phyloP scores from a whole-genome alignment of 2,797 vertebrate species.

The Decapterus maruadsi region DNA sequence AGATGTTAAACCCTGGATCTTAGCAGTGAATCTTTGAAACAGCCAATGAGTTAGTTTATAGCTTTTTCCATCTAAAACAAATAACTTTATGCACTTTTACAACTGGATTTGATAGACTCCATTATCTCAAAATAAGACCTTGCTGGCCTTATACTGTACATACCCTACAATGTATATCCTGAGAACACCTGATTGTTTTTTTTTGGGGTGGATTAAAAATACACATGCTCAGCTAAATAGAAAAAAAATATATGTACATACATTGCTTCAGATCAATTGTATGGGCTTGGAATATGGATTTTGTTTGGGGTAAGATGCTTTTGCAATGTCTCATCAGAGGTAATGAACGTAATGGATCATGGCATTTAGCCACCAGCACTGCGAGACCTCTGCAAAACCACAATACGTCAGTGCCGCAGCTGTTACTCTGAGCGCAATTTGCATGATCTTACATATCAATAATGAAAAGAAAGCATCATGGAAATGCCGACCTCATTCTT shows the following conservation, averaged over 20 bases:
- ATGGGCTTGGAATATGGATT: not conserved
- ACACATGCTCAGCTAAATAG: not conserved
- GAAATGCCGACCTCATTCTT: conserved; percentile 93
- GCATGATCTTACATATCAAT: not conserved
- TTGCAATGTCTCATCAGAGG: not conserved
- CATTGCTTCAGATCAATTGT: not conserved
- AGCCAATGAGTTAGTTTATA: not conserved
- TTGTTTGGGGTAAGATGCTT: not conserved
- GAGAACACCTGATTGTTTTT: not conserved
- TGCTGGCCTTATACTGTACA: not conserved
- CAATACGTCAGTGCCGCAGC: conserved; percentile 15
- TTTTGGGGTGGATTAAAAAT: conserved; percentile 8
- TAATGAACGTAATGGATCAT: conserved; percentile 31
- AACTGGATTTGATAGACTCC: no score
- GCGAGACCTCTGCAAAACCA: conserved; percentile 15
- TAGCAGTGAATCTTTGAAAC: not conserved
- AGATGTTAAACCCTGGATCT: not conserved
- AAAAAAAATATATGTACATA: not conserved
- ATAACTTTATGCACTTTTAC: not conserved
- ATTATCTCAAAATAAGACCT: not conserved
- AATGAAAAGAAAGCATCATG: not conserved
- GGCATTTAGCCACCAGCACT: conserved; percentile 10
- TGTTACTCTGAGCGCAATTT: conserved; percentile 4
- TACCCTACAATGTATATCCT: not conserved
- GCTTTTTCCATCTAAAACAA: not conserved